Base-by-base conservation (phyloP, 2,113 vertebrate species). In the Saguinus midas region DNA sequence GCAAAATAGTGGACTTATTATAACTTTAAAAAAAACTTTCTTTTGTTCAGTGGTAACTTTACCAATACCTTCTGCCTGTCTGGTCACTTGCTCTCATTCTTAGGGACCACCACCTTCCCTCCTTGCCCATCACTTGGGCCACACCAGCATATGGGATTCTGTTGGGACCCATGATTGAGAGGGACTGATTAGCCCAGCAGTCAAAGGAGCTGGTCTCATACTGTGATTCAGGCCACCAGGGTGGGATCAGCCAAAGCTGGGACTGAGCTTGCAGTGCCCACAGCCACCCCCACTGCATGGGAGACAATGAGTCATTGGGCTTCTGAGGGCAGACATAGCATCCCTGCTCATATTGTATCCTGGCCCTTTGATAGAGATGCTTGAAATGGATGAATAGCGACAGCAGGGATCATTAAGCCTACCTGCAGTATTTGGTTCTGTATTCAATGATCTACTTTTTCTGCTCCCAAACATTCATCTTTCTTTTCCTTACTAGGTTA, bases 241-340 rank as follows among this genome's bases (percentile, higher is more conserved):
- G 91, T 27, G n/a, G 84, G 37, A 29, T 21, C 8, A 2, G 50
- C 5, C 23, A 37, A 52, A 35, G 5, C 5, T 32, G n/a, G n/a
- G 10, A 32, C 29, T 1, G 35, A 87, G 32, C 7, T 13, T 13
- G 4, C 50, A 37, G 21, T 17, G 1, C 29, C 32, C 16, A 37
- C 35, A 40, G 23, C 40, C 58, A 55, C 6, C 7, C 25, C 7
- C 37, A 10, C 13, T 11, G 3, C 32, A 57, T 14, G 6, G 45
- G 12, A 6, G 35, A 40, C 8, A 27, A 8, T 0, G 5, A 27
- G 6, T 45, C 6, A 5, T 11, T 37, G 0, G 20, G 4, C 18
- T 55, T 17, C 48, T 25, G 17, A 61, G 25, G 35, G 32, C 35
- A 55, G 50, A 50, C 11, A 3, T 10, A 20, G 40, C 18, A 13